phyloP scores from a whole-genome alignment of 2,888 invertebrate genomes.

The Luperina nickerlii region DNA sequence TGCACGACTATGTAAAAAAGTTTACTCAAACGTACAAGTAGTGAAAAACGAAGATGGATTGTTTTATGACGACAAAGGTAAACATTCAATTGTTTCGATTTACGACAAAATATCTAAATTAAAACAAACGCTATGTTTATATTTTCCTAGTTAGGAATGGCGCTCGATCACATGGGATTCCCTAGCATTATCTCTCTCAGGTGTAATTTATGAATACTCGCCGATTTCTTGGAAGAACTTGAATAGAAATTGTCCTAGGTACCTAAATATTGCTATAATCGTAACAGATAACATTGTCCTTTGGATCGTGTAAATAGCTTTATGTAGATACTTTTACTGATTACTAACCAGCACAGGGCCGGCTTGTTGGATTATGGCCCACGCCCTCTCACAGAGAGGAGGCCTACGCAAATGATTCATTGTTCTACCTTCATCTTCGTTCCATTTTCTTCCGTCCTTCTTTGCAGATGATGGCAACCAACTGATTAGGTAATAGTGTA shows the following conservation, averaged over 20 bases:
- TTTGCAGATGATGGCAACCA: not conserved
- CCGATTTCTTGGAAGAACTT: slow-evolving; percentile 46
- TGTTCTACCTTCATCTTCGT: not conserved
- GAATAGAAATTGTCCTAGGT: slow-evolving; percentile 42
- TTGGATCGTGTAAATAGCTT: slow-evolving; percentile 2
- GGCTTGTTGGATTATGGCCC: not conserved
- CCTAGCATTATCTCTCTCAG: slow-evolving; percentile 45
- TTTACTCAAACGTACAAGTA: slow-evolving; percentile 84
- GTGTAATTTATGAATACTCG: slow-evolving; percentile 45
- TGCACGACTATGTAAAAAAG: slow-evolving; percentile 82
- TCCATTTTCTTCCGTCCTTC: too few species aligned
- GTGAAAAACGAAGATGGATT: slow-evolving; percentile 84
- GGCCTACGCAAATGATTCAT: not conserved
- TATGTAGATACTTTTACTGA: not conserved
- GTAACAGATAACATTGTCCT: slow-evolving; percentile 35
- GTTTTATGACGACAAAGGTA: slow-evolving; percentile 86
- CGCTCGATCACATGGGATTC: slow-evolving; percentile 36
- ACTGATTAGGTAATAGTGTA: too few species aligned
- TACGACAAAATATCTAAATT: slow-evolving; percentile 27
- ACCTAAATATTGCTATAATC: slow-evolving; percentile 29
- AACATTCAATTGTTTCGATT: slow-evolving; percentile 53
- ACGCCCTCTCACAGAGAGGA: not conserved
- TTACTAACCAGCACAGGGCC: not conserved
- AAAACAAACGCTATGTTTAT: slow-evolving; percentile 51
- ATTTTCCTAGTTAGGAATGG: slow-evolving; percentile 22